A percentile compares a stretch with the other conserved stretches of the same genome.
phyloP scores from a whole-genome alignment of 2,888 invertebrate species.

The Ariolimax columbianus region DNA sequence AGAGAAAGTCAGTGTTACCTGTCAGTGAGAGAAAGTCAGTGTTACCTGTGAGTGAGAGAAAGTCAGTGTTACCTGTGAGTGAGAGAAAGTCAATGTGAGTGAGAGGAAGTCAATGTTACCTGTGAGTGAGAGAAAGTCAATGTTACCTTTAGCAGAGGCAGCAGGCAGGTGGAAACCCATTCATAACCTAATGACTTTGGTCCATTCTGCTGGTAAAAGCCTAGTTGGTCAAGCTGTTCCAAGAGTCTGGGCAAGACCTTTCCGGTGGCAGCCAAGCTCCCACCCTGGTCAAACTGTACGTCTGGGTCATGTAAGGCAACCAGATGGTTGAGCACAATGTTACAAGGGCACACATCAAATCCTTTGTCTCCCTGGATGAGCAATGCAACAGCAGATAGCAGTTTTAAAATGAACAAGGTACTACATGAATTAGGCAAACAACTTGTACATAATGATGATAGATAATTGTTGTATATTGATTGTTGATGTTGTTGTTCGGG shows the following conservation, averaged over 20 bases:
- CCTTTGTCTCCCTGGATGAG: slow-evolving; percentile 53
- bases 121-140: neutral
- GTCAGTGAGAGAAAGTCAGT: no score
- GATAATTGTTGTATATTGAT: no score
- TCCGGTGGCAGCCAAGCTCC: slow-evolving; percentile 66
- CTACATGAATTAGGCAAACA: no score
- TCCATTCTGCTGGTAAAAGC: slow-evolving; percentile 65
- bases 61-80: no score
- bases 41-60: no score
- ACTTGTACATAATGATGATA: no score
- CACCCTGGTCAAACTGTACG: slow-evolving; percentile 68
- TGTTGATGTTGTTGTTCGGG: no score
- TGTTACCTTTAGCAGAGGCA: slow-evolving; percentile 68
- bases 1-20: no score
- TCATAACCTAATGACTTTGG: slow-evolving; percentile 74
- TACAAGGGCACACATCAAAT: slow-evolving; percentile 74
- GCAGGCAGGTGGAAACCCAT: slow-evolving; percentile 68
- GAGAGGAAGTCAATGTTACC: no score
- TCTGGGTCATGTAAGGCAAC: slow-evolving; percentile 57
- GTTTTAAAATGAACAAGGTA: no score
- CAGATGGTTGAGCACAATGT: slow-evolving; percentile 72
- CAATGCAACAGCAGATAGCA: neutral
- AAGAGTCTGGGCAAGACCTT: slow-evolving; percentile 61
- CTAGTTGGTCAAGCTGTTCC: slow-evolving; percentile 62
- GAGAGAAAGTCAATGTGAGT: no score